Evolutionary conservation across 2,113 vertebrate species (phyloP).

Genomic region (Mugil cephalus): DNA sequence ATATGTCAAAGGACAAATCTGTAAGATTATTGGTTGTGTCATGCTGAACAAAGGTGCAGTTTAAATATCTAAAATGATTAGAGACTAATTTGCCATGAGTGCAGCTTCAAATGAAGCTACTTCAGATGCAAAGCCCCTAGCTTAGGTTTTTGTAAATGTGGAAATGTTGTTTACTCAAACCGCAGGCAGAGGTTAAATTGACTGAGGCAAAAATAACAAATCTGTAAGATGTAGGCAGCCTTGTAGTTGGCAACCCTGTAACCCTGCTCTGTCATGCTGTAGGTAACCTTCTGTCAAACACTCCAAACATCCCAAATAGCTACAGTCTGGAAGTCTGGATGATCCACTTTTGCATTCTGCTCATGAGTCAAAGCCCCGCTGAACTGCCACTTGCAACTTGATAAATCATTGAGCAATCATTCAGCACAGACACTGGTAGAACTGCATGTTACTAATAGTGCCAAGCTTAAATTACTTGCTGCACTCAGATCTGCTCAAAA

Average conservation of each 20-base stretch:
- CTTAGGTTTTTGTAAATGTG: constrained; percentile 28
- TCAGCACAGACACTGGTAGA: constrained; percentile 63
- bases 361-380: constrained; percentile 30
- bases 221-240: constrained; percentile 17
- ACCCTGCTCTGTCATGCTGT: constrained; percentile 21
- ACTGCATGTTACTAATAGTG: constrained; percentile 51
- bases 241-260: constrained; percentile 10
- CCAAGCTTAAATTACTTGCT: constrained; percentile 57
- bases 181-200: constrained; percentile 17
- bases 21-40: not conserved
- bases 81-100: constrained; percentile 10
- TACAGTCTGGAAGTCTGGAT: constrained; percentile 21
- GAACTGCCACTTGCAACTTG: constrained; percentile 63
- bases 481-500: constrained; percentile 54
- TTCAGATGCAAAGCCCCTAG: constrained; percentile 28
- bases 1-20: not conserved
- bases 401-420: constrained; percentile 72
- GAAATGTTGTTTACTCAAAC: constrained; percentile 33
- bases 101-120: constrained; percentile 20
- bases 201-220: constrained; percentile 37
- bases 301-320: constrained; percentile 37
- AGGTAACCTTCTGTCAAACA: constrained; percentile 32
- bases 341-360: constrained; percentile 47
- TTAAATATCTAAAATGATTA: not conserved
- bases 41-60: not conserved